phyloP scores from a whole-genome alignment of 2,113 vertebrate genomes.

The Ariopsis seemanni region DNA sequence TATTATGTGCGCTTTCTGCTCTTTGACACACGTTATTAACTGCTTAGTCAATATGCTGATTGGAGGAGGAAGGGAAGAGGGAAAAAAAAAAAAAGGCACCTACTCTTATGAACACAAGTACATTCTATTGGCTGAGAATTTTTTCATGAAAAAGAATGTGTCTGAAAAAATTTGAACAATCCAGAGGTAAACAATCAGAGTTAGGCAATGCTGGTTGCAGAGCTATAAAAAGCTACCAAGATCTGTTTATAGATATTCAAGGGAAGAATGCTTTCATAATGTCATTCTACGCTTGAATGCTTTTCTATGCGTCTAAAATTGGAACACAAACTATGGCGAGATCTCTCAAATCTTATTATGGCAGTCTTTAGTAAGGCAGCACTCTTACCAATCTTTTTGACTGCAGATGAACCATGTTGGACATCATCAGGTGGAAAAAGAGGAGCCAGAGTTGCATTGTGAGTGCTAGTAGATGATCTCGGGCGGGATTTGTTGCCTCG shows the following conservation, averaged over 20 bases:
- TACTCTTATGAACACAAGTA: neutral
- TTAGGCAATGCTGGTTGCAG: too few relatives aligned
- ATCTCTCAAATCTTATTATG: neutral
- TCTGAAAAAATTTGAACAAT: too few relatives aligned
- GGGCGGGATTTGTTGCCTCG: slow-evolving; percentile 74
- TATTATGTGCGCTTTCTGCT: neutral
- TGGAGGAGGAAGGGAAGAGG: too few relatives aligned
- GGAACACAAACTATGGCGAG: neutral
- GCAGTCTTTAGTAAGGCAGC: neutral
- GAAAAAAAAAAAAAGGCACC: too few relatives aligned
- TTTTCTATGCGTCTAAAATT: neutral
- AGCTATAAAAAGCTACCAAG: neutral
- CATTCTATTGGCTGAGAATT: neutral
- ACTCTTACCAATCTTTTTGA: slow-evolving; percentile 83
- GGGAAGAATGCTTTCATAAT: neutral
- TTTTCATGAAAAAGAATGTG: neutral
- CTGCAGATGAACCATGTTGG: slow-evolving; percentile 66
- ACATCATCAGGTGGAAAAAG: slow-evolving; percentile 62
- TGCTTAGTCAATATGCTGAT: neutral
- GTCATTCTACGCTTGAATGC: neutral
- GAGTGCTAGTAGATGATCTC: slow-evolving; percentile 62
- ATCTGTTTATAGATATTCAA: neutral
- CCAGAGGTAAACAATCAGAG: too few relatives aligned
- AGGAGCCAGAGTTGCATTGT: slow-evolving; percentile 61
- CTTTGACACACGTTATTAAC: neutral